A percentile compares a stretch with the other conserved stretches of the same genome.
Conservation (phyloP, 1,140 invertebrate genomes). For the Hyphantria cunea region DNA sequence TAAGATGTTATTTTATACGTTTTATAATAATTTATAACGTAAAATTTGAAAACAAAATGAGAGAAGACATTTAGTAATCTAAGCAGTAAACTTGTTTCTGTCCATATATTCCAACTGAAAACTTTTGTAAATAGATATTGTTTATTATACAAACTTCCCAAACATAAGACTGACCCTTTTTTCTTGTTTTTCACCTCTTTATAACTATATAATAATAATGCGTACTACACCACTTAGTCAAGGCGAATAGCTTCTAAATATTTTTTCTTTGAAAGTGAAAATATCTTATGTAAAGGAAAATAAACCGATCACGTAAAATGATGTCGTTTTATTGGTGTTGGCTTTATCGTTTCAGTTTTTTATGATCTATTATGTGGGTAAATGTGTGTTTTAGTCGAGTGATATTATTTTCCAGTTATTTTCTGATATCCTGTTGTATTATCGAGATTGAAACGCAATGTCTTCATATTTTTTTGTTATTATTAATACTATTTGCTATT, state of each 20-base stretch:
- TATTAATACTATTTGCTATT: too few relatives aligned
- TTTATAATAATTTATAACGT: too few relatives aligned
- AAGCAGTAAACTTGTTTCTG: background rate
- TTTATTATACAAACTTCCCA: slow-evolving; percentile 79
- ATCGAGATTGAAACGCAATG: slow-evolving; percentile 1
- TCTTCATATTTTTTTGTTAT: too few relatives aligned
- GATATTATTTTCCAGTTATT: slow-evolving; percentile 24
- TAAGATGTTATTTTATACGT: background rate
- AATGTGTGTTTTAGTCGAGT: slow-evolving; percentile 12
- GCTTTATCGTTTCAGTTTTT: slow-evolving; percentile 26
- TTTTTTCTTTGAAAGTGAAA: slow-evolving; percentile 67
- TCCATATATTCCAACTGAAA: slow-evolving; percentile 24
- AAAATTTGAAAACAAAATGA: slow-evolving; percentile 12
- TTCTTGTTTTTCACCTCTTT: slow-evolving; percentile 76
- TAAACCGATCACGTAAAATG: slow-evolving; percentile 67
- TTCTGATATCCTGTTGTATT: slow-evolving; percentile 4
- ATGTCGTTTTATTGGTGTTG: slow-evolving; percentile 32
- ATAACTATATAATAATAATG: slow-evolving; percentile 49
- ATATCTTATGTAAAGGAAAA: slow-evolving; percentile 66
- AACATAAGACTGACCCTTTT: slow-evolving; percentile 81
- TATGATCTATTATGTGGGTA: slow-evolving; percentile 25
- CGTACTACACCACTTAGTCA: slow-evolving; percentile 34
- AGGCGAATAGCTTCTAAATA: slow-evolving; percentile 62
- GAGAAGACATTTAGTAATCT: slow-evolving; percentile 1
- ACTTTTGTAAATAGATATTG: slow-evolving; percentile 75